A percentile compares a stretch with the other conserved stretches of the same genome.
Conservation (phyloP, 1,140 invertebrate genomes). For the Psilanteris sp. region DNA sequence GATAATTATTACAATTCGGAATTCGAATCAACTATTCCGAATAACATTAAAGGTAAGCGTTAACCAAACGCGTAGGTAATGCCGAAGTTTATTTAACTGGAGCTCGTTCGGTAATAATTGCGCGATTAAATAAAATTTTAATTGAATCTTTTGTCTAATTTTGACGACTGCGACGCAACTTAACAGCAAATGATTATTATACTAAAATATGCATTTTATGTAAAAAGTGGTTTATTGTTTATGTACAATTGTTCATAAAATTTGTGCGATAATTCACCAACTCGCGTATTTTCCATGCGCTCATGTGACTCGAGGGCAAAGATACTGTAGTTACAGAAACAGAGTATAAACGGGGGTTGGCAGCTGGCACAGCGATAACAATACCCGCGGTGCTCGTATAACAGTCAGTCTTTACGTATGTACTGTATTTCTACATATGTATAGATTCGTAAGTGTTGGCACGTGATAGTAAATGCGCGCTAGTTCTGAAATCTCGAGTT, state of each 20-base stretch:
- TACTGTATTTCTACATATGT: constrained; percentile 60
- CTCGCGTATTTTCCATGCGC: constrained; percentile 42
- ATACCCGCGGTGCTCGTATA: constrained; percentile 73
- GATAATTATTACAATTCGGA: no score
- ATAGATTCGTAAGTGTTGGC: constrained; percentile 62
- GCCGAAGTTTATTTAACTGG: no score
- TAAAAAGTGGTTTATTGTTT: constrained; percentile 40
- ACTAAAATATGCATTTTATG: constrained; percentile 3
- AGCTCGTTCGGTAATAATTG: no score
- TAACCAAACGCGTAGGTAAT: no score
- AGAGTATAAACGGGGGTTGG: constrained; percentile 66
- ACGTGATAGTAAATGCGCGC: constrained; percentile 55
- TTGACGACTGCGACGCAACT: neutral
- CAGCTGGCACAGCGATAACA: constrained; percentile 73
- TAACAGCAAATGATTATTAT: constrained; percentile 6
- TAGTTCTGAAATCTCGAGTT: constrained; percentile 69
- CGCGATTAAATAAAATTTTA: no score
- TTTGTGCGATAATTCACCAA: constrained; percentile 47
- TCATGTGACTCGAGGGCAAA: constrained; percentile 58
- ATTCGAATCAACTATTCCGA: no score
- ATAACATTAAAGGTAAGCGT: no score
- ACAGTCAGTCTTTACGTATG: constrained; percentile 63
- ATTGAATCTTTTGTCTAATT: no score
- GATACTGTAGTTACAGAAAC: constrained; percentile 61
- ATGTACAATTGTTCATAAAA: constrained; percentile 49